Base-by-base conservation (phyloP, 1,140 invertebrate species). In the Leptopilina clavipes region DNA sequence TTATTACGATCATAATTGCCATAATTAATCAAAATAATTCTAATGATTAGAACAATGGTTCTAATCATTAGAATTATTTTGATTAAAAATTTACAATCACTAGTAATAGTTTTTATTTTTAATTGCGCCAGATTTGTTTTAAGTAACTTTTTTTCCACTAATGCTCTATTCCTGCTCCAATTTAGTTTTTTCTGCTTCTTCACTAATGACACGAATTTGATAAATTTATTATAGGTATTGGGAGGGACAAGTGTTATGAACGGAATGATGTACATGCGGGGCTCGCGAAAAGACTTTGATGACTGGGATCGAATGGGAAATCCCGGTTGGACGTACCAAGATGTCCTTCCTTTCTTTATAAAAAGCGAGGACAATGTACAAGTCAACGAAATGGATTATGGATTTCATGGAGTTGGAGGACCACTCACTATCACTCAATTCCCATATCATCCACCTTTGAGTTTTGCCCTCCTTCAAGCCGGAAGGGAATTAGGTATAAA, bases 251-350 rank as follows among this genome's bases (percentile, higher is more conserved):
- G 97, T 31, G 96, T 97, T 0, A 93, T 99, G 90, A 99, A 99
- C 87, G 97, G 97, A 1, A 99, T 99, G 97, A 97, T 97, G 90
- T 99, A 99, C 88, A 97, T 98, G 75, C 92, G 98, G 70, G 98
- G 98, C 1, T 96, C 97, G 82, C 93, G 94, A 10, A 94, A 94
- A 80, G 98, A 99, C 89, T 99, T 95, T 88, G 96, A 99, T 85
- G 91, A 94, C 70, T 99, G 98, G 98, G 95, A 95, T 8, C 92
- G 91, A 6, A 91, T 94, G 70, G 98, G 98, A 1, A 97, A 96
- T 82, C 91, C 93, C 2, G 97, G 97, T 25, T 99, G 98, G 98
- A 94, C 94, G 18, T 99, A 96, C 87, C 93, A 96, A 43, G 96
- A 97, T 19, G 95, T 97, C 0, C 91, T 97, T 48, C 96, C 96